Conservation (phyloP, 1,140 invertebrate genomes). For the Dermatophagoides farinae region DNA sequence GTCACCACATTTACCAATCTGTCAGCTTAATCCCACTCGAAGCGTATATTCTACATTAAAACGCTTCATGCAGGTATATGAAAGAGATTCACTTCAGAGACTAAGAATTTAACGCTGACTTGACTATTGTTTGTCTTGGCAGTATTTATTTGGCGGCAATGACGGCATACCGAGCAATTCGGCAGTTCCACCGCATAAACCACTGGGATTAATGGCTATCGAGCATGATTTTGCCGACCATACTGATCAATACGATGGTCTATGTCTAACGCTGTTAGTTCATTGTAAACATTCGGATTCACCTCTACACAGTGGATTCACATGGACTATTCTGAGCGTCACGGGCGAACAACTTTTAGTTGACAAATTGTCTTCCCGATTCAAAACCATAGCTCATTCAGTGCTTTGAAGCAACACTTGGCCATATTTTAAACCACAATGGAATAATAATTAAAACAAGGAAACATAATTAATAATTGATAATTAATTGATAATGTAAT, state of each 20-base stretch:
- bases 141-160: constrained; percentile 9
- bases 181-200: constrained; percentile 45
- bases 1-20: constrained; percentile 55
- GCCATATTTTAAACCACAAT: too few species aligned
- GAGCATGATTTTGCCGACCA: constrained; percentile 28
- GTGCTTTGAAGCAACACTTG: constrained; percentile 32
- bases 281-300: constrained; percentile 54
- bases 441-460: background rate
- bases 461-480: background rate
- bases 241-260: constrained; percentile 41
- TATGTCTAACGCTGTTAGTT: constrained; percentile 61
- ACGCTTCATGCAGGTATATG: constrained; percentile 57
- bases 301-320: constrained; percentile 55
- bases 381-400: constrained; percentile 53
- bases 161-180: background rate
- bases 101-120: background rate
- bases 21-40: constrained; percentile 63
- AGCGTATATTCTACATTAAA: constrained; percentile 66
- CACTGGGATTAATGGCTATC: constrained; percentile 34
- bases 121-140: background rate
- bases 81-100: too few species aligned
- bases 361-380: constrained; percentile 38
- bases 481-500: constrained; percentile 32
- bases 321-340: constrained; percentile 56
- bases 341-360: constrained; percentile 46